Evolutionary conservation across 2,113 vertebrate genomes (phyloP).

Genomic region (Mohoua ochrocephala): DNA sequence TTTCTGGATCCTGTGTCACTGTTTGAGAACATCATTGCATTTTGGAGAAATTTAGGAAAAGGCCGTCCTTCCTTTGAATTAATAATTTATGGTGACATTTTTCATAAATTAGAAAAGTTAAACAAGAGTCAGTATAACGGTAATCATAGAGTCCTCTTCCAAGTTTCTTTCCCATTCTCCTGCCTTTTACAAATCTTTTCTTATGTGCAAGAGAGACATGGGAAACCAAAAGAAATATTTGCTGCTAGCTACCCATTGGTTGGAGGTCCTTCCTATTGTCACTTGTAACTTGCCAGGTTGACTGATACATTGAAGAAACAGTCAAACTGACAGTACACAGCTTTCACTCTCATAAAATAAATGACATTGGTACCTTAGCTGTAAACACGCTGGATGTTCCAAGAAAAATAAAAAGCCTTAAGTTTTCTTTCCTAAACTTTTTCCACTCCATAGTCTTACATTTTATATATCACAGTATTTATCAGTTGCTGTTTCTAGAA

Average conservation of each 20-base stretch:
- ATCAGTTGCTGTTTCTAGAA: background rate
- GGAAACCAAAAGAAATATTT: background rate
- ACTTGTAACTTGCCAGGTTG: background rate
- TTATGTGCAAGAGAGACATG: background rate
- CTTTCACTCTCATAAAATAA: background rate
- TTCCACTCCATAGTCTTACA: background rate
- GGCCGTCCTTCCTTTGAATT: background rate
- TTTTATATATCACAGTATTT: background rate
- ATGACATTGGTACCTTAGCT: background rate
- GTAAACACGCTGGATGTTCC: background rate
- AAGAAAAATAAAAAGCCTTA: background rate
- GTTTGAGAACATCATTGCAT: background rate
- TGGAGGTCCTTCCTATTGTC: background rate
- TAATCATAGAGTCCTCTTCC: background rate
- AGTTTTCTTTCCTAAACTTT: background rate
- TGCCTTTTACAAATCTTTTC: background rate
- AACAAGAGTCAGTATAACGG: background rate
- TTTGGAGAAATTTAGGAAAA: background rate
- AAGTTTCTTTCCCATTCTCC: background rate
- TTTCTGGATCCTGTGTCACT: background rate
- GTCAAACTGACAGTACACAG: background rate
- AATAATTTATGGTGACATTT: background rate
- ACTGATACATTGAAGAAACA: background rate
- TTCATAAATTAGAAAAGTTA: background rate
- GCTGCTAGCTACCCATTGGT: background rate